Evolutionary conservation across 2,113 vertebrate genomes (phyloP).

Genomic region (Cryptomyrus ogoouensis): DNA sequence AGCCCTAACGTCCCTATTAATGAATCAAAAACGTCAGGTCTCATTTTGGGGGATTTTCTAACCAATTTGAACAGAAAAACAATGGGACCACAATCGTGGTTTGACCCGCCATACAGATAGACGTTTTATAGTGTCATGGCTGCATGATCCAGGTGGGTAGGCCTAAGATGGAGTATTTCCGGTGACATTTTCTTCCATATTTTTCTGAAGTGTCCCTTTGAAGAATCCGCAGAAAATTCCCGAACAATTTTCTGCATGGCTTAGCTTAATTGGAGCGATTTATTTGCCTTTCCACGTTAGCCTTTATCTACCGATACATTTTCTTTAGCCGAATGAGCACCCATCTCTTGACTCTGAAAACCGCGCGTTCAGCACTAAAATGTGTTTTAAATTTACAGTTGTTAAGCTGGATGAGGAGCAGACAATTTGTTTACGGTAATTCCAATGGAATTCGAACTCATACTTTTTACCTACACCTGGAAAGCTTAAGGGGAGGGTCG

Average conservation of each 20-base stretch:
- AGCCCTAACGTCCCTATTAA: not conserved
- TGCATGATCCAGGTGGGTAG: not conserved
- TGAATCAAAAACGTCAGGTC: not conserved
- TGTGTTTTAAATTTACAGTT: constrained; percentile 39
- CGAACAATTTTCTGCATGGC: constrained; percentile 44
- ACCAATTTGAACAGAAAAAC: not conserved
- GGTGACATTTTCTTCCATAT: not conserved
- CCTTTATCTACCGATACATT: constrained; percentile 41
- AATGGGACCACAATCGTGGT: not conserved
- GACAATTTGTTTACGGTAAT: not conserved
- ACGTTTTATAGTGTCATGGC: not conserved
- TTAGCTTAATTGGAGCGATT: constrained; percentile 45
- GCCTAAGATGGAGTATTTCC: not conserved
- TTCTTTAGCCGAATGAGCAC: constrained; percentile 43
- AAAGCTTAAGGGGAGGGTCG: not conserved
- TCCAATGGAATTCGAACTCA: not conserved
- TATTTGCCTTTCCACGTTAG: constrained; percentile 40
- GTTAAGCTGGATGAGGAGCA: constrained; percentile 25
- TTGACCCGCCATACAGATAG: not conserved
- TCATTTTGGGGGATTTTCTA: not conserved
- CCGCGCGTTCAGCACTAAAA: constrained; percentile 46
- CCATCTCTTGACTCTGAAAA: constrained; percentile 36
- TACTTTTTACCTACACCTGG: not conserved
- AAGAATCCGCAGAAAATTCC: constrained; percentile 26
- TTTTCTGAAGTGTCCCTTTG: constrained; percentile 19